A percentile compares a stretch with the other conserved stretches of the same genome.
phyloP scores from a whole-genome alignment of 2,113 vertebrate species.

The Gobio gobio region DNA sequence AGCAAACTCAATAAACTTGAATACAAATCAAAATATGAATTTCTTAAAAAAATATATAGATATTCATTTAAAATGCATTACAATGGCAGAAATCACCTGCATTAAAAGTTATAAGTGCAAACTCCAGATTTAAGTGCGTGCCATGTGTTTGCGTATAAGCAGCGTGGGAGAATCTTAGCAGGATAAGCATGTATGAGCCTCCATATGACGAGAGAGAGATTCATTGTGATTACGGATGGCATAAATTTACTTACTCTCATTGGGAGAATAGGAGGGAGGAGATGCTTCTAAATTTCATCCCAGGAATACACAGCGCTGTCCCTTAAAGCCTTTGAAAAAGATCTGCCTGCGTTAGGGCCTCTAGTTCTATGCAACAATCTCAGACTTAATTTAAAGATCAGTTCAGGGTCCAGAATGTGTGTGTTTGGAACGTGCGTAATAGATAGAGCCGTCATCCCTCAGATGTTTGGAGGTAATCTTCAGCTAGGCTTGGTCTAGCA shows the following conservation, averaged over 20 bases:
- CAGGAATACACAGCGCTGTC: constrained; percentile 75
- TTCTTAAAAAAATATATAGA: not conserved
- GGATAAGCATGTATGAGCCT: constrained; percentile 71
- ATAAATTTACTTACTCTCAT: constrained; percentile 77
- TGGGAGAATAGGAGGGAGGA: constrained; percentile 70
- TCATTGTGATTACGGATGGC: constrained; percentile 78
- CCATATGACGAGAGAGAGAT: constrained; percentile 75
- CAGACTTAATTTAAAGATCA: constrained; percentile 86
- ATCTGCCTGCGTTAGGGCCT: constrained; percentile 76
- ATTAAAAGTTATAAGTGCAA: not conserved
- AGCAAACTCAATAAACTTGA: not conserved
- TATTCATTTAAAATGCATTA: not conserved
- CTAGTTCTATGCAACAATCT: constrained; percentile 78
- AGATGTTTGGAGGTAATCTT: constrained; percentile 96
- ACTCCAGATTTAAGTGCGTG: constrained; percentile 60
- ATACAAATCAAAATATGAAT: not conserved
- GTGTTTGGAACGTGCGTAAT: constrained; percentile 81
- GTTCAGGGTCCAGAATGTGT: constrained; percentile 80
- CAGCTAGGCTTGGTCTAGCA: constrained; percentile 84
- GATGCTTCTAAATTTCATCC: constrained; percentile 67
- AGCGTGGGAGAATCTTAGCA: constrained; percentile 78
- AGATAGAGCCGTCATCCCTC: constrained; percentile 81
- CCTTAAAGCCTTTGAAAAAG: constrained; percentile 77
- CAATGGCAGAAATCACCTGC: not conserved
- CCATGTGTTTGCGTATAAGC: constrained; percentile 69